Conservation (phyloP, 1,140 invertebrate species). For the Lethocerus indicus region DNA sequence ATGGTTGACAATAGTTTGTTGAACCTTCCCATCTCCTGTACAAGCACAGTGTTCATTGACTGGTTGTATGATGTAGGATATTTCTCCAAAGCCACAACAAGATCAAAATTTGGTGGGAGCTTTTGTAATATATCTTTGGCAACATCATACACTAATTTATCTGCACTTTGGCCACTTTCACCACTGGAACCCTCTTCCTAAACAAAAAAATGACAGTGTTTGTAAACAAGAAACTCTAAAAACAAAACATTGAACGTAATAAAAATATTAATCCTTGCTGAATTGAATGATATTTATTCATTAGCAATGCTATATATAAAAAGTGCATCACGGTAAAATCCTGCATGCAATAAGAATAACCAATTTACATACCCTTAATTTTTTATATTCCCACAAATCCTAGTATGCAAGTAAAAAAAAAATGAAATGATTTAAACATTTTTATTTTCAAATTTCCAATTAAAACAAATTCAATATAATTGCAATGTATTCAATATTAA, state of each 20-base stretch:
- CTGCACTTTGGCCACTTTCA: constrained; percentile 31
- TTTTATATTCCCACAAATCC: constrained; percentile 25
- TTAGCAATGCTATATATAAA: no score
- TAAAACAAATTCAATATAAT: no score
- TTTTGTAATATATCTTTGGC: constrained; percentile 50
- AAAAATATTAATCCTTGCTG: background rate
- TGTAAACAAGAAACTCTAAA: background rate
- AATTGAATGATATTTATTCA: background rate
- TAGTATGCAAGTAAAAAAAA: constrained; percentile 17
- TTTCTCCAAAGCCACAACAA: constrained; percentile 43
- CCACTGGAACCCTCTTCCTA: constrained; percentile 24
- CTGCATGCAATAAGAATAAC: no score
- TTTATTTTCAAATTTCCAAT: no score
- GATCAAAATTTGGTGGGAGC: constrained; percentile 56
- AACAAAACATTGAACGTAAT: background rate
- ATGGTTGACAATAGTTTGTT: constrained; percentile 64
- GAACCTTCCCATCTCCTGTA: constrained; percentile 86
- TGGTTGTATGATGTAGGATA: constrained; percentile 68
- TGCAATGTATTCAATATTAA: constrained; percentile 4
- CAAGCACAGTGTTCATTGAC: constrained; percentile 82
- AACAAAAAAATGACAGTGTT: background rate
- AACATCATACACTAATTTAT: constrained; percentile 50
- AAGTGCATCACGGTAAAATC: no score
- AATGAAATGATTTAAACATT: constrained; percentile 11
- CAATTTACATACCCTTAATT: constrained; percentile 9